Evolutionary conservation across 2,888 invertebrate species (phyloP), one percentile per base, ranked within the genome.

Genomic region (Proisotoma minuta): DNA sequence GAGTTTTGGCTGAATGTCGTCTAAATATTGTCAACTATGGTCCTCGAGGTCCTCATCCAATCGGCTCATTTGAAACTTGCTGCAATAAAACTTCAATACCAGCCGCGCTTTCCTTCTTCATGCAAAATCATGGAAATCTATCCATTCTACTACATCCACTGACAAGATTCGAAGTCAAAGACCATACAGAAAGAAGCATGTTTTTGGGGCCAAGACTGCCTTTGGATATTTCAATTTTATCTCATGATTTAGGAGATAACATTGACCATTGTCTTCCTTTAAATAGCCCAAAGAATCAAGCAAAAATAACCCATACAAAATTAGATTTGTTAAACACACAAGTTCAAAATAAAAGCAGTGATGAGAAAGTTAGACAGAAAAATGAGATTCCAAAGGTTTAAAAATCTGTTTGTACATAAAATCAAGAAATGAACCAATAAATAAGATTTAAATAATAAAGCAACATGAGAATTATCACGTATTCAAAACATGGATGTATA

Each of bases 31-130:
- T 73, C 2, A 73, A 73, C 43, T 34, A 47, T 39, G 69, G 29
- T 15, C 73, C 73, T 0, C 52, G 64, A 18, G 73, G 72, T 18
- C 70, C 71, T 10, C 71, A 69, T 48, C 65, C 66, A 0, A 49
- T 71, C 22, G 71, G 71, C 15, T 66, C 63, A 26, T 73, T 64
- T 34, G 71, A 73, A 48, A 71, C 70, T 1, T 73, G 73, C 28
- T 73, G 73, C 43, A 73, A 73, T 43, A 70, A 67, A 54, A 69
- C 73, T 0, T 60, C 66, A 2, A 65, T 70, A 18, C 66, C 71
- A 0, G 51, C 43, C 24, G 66, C 71, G 2, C 47, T 71, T 1
- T 60, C 70, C 1, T 73, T 56, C 57, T 72, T 70, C 48, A 67
- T 62, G 64, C 54, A 65, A 60, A 73, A 71, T 62, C 73, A 64